Conservation (phyloP, 2,113 vertebrate genomes). For the Labrus mixtus region DNA sequence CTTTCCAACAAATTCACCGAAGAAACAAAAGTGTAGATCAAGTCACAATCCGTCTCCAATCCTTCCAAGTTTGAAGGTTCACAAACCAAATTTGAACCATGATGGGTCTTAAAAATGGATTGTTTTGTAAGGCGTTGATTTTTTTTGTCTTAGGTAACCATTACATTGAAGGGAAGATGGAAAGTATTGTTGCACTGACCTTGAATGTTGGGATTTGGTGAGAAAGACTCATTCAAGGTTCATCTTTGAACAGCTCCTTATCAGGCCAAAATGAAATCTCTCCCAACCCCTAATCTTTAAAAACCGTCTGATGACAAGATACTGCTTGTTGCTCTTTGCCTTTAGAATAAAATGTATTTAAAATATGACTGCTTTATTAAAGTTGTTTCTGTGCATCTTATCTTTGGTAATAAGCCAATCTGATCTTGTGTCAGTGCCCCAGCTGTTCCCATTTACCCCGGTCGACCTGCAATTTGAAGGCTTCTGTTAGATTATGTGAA, state of each 20-base stretch:
- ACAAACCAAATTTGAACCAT: no score
- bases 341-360: background rate
- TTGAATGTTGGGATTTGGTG: background rate
- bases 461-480: slow-evolving; percentile 35
- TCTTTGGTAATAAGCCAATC: background rate
- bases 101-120: no score
- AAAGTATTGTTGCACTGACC: no score
- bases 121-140: no score
- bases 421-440: slow-evolving; percentile 26
- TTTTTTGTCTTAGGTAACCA: no score
- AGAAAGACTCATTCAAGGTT: background rate
- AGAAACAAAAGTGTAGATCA: background rate
- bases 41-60: background rate
- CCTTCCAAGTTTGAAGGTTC: no score
- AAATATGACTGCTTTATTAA: slow-evolving; percentile 13
- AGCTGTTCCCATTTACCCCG: slow-evolving; percentile 4
- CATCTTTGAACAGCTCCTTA: background rate
- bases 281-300: background rate
- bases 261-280: background rate
- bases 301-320: slow-evolving; percentile 24
- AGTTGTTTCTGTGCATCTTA: background rate
- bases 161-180: background rate
- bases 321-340: slow-evolving; percentile 8
- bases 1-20: background rate
- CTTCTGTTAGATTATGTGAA: slow-evolving; percentile 47